Conservation (phyloP, 2,888 invertebrate genomes). For the Calameuta idolon region DNA sequence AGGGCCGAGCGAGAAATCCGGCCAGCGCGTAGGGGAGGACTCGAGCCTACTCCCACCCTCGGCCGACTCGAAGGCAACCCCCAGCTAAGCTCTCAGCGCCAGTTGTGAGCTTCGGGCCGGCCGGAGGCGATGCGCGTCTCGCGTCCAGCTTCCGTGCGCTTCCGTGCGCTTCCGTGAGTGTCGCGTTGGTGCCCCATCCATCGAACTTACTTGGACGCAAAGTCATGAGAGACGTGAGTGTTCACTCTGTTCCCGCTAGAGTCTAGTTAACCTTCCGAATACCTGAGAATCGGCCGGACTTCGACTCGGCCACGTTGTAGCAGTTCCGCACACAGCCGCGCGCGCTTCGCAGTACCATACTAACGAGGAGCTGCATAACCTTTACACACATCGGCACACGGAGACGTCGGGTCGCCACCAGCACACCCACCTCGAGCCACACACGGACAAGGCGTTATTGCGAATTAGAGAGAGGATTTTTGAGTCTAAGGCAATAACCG, state of each 20-base stretch:
- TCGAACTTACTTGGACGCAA: slow-evolving; percentile 18
- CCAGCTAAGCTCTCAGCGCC: slow-evolving; percentile 38
- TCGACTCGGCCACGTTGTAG: not conserved
- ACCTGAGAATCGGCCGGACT: not conserved
- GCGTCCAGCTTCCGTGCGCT: slow-evolving; percentile 25
- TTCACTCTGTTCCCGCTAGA: slow-evolving; percentile 10
- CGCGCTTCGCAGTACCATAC: not conserved
- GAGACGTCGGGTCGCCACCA: not conserved
- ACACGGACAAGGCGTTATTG: not conserved
- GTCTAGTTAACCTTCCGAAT: not conserved
- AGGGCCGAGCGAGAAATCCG: not conserved
- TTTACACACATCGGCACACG: not conserved
- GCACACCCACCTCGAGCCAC: not conserved
- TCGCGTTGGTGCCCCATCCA: slow-evolving; percentile 30
- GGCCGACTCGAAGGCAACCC: slow-evolving; percentile 22
- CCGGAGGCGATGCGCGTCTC: slow-evolving; percentile 41
- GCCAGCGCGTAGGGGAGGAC: not conserved
- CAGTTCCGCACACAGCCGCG: not conserved
- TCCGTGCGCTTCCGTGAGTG: slow-evolving; percentile 32
- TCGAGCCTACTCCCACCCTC: slow-evolving; percentile 1
- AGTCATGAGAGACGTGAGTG: slow-evolving; percentile 41
- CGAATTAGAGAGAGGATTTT: not conserved
- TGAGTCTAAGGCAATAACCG: not conserved
- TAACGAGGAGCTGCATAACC: not conserved
- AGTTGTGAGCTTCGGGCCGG: slow-evolving; percentile 55